phyloP scores from a whole-genome alignment of 2,888 invertebrate genomes.

The Lysandra bellargus region DNA sequence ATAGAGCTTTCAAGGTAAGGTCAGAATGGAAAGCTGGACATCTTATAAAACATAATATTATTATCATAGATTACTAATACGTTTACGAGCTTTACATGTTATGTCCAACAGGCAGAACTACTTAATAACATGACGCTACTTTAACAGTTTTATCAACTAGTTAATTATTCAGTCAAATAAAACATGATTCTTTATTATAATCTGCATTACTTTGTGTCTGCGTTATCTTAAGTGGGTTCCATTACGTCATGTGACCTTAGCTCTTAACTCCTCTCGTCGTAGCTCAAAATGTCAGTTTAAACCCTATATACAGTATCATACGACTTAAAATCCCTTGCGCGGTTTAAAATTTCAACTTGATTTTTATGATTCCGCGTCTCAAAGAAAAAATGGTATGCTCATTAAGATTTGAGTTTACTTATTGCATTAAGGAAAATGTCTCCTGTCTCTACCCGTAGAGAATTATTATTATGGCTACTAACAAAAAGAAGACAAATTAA shows the following conservation, averaged over 20 bases:
- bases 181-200: constrained; percentile 27
- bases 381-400: constrained; percentile 18
- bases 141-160: neutral
- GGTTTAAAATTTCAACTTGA: neutral
- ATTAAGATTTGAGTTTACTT: constrained; percentile 19
- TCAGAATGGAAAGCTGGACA: neutral
- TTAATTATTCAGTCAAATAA: constrained; percentile 6
- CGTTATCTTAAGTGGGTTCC: constrained; percentile 25
- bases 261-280: constrained; percentile 29
- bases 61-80: neutral
- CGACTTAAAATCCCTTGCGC: neutral
- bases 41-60: neutral
- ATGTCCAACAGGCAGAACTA: neutral
- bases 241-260: constrained; percentile 31
- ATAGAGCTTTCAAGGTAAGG: neutral
- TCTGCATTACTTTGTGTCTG: constrained; percentile 28
- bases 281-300: neutral
- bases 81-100: neutral
- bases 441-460: constrained; percentile 2
- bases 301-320: neutral
- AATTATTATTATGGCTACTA: neutral
- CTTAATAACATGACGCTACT: neutral
- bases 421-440: constrained; percentile 15
- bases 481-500: constrained; percentile 2
- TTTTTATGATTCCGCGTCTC: constrained; percentile 14